Conservation (phyloP, 2,113 vertebrate genomes). For the Cottus gobio region DNA sequence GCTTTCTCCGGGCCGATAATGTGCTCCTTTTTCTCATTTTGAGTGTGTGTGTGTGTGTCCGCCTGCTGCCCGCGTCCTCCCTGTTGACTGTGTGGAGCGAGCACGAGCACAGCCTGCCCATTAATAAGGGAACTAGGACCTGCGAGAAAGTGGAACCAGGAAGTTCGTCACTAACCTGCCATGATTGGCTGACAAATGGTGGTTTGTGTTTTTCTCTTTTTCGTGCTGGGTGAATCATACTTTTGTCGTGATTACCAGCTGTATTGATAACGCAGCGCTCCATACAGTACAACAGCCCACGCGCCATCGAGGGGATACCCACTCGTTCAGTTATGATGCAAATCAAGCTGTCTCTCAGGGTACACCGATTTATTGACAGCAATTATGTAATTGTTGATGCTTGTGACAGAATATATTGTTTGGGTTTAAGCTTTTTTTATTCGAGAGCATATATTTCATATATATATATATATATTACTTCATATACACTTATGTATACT, state of each 20-base stretch:
- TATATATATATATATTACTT: background rate
- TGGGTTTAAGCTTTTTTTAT: background rate
- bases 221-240: conserved; percentile 27
- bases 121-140: conserved; percentile 46
- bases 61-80: conserved; percentile 15
- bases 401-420: background rate
- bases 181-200: conserved; percentile 61
- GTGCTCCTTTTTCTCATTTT: background rate
- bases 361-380: background rate
- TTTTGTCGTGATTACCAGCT: conserved; percentile 43
- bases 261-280: background rate
- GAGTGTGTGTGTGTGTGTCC: background rate
- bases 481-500: background rate
- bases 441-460: background rate
- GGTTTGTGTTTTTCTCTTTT: conserved; percentile 8
- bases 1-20: conserved; percentile 13
- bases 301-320: conserved; percentile 39
- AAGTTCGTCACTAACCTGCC: conserved; percentile 82
- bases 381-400: background rate
- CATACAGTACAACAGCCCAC: conserved; percentile 15
- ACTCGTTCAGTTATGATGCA: conserved; percentile 40
- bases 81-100: conserved; percentile 21
- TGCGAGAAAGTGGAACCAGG: conserved; percentile 73
- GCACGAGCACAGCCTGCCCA: conserved; percentile 24
- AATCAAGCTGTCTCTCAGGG: conserved; percentile 24